Conservation (phyloP, 2,888 invertebrate genomes). For the Onchidella celtica region DNA sequence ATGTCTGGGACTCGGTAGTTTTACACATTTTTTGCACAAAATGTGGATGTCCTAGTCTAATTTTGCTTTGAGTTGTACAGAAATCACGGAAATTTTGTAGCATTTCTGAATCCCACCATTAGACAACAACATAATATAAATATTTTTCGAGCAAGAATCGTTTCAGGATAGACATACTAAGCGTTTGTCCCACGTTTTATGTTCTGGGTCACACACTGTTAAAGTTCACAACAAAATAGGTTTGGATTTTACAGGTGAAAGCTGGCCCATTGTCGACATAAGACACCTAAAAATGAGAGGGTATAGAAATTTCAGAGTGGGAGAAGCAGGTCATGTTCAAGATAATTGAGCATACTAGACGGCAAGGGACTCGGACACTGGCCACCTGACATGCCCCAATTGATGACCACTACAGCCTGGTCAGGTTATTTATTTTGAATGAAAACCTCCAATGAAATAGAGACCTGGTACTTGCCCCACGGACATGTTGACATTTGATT, state of each 20-base stretch:
- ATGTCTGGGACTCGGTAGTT: no score
- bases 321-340: not conserved
- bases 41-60: no score
- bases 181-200: not conserved
- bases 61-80: no score
- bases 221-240: not conserved
- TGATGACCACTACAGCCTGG: not conserved
- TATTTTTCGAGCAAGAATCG: no score
- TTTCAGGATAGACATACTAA: no score
- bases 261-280: not conserved
- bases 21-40: no score
- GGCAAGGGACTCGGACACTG: not conserved
- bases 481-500: slow-evolving; percentile 25
- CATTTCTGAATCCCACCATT: no score
- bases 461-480: no score
- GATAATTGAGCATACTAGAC: not conserved
- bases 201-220: not conserved
- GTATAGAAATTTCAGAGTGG: not conserved
- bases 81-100: no score
- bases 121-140: no score
- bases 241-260: not conserved
- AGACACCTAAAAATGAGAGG: not conserved
- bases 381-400: not conserved
- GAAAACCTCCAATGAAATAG: not conserved
- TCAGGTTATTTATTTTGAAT: not conserved